Conservation (phyloP, 2,797 vertebrate species). For the Crypturellus tataupa region DNA sequence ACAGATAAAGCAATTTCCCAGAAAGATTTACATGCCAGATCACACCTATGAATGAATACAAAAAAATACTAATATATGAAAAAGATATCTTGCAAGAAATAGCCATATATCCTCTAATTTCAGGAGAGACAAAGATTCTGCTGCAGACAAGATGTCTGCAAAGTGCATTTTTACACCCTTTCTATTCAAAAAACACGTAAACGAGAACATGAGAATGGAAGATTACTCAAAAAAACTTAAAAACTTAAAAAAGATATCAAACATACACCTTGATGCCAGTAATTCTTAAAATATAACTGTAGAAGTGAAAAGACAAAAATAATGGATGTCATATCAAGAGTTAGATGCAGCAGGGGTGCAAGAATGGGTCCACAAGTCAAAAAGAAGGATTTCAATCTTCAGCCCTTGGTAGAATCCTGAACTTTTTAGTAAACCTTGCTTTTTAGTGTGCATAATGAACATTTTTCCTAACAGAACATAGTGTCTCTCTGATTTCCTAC, state of each 20-base stretch:
- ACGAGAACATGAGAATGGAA: background rate
- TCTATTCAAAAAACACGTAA: background rate
- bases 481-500: background rate
- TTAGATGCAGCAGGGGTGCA: background rate
- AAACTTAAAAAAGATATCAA: background rate
- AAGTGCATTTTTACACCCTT: background rate
- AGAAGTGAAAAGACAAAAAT: background rate
- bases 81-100: background rate
- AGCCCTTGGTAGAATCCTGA: background rate
- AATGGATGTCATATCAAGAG: background rate
- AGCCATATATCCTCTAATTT: background rate
- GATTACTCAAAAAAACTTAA: background rate
- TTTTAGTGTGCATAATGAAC: background rate
- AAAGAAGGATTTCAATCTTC: background rate
- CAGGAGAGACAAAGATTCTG: background rate
- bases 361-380: background rate
- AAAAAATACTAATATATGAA: background rate
- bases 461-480: background rate
- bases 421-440: background rate
- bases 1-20: background rate
- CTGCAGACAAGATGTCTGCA: background rate
- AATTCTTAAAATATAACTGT: background rate
- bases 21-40: background rate
- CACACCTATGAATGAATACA: background rate
- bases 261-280: background rate